These are phyloP conservation scores for Pelvicachromis taeniatus DNA, from an alignment of 2,113 vertebrate genomes.

Conservation along the genomic window DNA sequence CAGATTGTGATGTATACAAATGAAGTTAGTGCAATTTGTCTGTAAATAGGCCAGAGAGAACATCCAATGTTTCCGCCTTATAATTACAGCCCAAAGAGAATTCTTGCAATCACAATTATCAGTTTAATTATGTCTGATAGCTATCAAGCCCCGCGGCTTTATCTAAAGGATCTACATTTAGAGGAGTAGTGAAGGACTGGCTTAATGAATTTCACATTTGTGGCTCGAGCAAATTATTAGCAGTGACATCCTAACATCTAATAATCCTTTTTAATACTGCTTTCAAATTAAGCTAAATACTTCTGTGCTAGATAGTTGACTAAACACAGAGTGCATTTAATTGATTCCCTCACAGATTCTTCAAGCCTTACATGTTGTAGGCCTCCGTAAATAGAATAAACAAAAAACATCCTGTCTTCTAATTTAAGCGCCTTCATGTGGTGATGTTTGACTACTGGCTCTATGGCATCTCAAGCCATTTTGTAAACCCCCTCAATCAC, in stretches of 20 bases:
- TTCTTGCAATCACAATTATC: slow-evolving; percentile 60
- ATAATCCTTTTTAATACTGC: slow-evolving; percentile 53
- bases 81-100: slow-evolving; percentile 44
- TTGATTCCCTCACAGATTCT: background rate
- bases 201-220: slow-evolving; percentile 65
- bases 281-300: slow-evolving; percentile 18
- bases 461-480: background rate
- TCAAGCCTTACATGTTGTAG: background rate
- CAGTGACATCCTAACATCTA: slow-evolving; percentile 33
- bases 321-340: background rate
- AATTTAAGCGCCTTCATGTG: slow-evolving; percentile 8
- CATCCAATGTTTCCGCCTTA: background rate
- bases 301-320: background rate
- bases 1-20: background rate
- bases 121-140: slow-evolving; percentile 68
- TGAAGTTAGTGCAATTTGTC: background rate
- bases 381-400: background rate
- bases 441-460: slow-evolving; percentile 17
- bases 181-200: slow-evolving; percentile 35
- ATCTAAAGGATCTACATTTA: slow-evolving; percentile 56
- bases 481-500: background rate
- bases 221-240: slow-evolving; percentile 47
- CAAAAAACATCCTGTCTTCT: background rate
- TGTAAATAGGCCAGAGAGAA: slow-evolving; percentile 1
- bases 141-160: slow-evolving; percentile 49